Evolutionary conservation across 2,888 invertebrate genomes (phyloP).

Genomic region (Netelia fuscicornis): DNA sequence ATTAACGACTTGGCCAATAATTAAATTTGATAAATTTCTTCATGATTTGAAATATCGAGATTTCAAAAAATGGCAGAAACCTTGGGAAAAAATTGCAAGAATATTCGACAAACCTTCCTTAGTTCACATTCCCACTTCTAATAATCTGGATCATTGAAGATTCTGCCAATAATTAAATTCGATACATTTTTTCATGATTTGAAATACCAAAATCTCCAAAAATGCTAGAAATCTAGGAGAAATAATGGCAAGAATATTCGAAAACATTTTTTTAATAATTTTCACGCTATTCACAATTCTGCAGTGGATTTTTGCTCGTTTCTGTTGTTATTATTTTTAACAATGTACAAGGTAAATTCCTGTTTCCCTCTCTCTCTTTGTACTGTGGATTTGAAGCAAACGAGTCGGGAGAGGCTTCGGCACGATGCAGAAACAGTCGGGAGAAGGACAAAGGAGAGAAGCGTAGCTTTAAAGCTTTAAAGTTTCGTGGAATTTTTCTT

Average conservation of each 20-base stretch:
- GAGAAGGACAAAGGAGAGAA: conserved; percentile 1
- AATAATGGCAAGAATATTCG: background rate
- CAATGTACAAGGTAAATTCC: background rate
- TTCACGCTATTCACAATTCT: background rate
- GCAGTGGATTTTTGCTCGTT: background rate
- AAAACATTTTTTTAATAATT: background rate
- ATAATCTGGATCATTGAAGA: too few relatives aligned
- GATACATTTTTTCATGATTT: too few relatives aligned
- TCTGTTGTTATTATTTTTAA: background rate
- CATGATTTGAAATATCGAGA: conserved; percentile 2
- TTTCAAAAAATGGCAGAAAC: conserved; percentile 3
- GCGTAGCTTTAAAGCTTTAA: background rate
- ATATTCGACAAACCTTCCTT: background rate
- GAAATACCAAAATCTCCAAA: too few relatives aligned
- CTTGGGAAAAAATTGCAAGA: background rate
- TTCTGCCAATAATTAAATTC: too few relatives aligned
- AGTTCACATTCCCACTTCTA: too few relatives aligned
- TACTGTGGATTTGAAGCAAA: background rate
- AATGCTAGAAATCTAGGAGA: too few relatives aligned
- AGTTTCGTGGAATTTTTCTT: background rate
- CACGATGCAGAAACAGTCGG: conserved; percentile 7
- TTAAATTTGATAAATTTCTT: background rate
- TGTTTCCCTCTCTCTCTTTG: background rate
- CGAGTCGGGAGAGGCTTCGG: background rate
- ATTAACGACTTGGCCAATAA: conserved; percentile 5